These are phyloP conservation scores for Chloroceryle amazona DNA, from an alignment of 2,797 vertebrate species.

Conservation along the genomic window DNA sequence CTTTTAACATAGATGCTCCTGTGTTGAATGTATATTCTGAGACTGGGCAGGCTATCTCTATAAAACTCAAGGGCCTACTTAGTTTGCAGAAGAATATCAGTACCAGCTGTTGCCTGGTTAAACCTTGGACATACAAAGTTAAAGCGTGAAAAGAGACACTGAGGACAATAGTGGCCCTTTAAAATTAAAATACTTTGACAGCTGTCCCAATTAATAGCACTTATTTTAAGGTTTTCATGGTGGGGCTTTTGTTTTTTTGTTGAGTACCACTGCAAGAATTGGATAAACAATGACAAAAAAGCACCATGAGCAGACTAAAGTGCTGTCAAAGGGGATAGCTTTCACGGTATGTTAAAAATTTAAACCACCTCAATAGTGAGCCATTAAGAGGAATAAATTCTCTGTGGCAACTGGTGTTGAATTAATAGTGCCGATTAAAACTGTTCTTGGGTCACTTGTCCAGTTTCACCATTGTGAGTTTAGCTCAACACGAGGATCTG, in stretches of 20 bases:
- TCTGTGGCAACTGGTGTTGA: neutral
- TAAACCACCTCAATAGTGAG: neutral
- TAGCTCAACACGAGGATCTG: neutral
- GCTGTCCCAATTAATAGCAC: neutral
- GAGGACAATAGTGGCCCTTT: neutral
- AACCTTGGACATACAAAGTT: neutral
- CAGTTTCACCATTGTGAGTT: neutral
- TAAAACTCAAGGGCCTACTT: neutral
- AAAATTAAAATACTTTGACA: slow-evolving; percentile 24
- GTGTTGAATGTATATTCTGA: neutral
- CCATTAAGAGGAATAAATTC: neutral
- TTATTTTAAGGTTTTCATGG: neutral
- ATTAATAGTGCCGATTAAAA: neutral
- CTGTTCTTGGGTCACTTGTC: neutral
- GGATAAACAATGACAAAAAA: slow-evolving; percentile 39
- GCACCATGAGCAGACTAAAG: neutral
- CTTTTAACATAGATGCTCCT: neutral
- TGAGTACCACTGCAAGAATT: slow-evolving; percentile 7
- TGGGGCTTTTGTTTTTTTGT: slow-evolving; percentile 22
- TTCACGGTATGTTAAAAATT: neutral
- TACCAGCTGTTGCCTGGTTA: neutral
- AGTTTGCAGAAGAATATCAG: neutral
- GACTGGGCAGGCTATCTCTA: neutral
- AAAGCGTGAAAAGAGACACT: neutral
- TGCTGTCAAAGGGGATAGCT: slow-evolving; percentile 13